These are phyloP conservation scores for Pollimyrus isidori DNA, from an alignment of 2,113 vertebrate genomes.

Conservation along the genomic window DNA sequence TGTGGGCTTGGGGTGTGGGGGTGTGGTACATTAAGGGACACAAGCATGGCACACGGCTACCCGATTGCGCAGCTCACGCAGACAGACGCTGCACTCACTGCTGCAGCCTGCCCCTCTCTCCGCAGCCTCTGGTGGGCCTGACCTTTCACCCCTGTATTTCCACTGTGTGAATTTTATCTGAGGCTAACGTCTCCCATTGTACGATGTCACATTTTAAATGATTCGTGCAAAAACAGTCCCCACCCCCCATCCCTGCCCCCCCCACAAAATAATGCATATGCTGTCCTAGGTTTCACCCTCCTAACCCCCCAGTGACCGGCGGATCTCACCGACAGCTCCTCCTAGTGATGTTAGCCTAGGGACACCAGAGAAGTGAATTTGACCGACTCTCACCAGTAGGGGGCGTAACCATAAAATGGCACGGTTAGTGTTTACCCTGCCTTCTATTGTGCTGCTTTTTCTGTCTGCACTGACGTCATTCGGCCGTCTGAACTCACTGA, in stretches of 20 bases:
- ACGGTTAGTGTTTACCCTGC: neutral
- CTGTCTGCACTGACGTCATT: neutral
- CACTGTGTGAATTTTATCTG: neutral
- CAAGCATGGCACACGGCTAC: too few relatives aligned
- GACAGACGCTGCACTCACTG: neutral
- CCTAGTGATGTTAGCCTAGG: neutral
- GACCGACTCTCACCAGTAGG: neutral
- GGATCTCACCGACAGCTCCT: neutral
- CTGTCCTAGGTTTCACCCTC: neutral
- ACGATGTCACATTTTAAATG: neutral
- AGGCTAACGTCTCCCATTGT: neutral
- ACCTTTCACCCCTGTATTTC: neutral
- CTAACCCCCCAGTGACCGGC: neutral
- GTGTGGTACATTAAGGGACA: neutral
- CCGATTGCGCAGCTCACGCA: neutral
- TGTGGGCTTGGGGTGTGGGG: neutral
- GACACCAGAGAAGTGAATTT: neutral
- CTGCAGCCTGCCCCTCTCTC: neutral
- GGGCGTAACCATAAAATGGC: neutral
- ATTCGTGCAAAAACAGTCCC: neutral
- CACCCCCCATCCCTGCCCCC: too few relatives aligned
- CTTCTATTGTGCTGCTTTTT: neutral
- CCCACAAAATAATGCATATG: neutral
- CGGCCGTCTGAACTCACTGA: neutral
- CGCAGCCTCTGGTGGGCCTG: neutral